These are phyloP conservation scores for Drosophila sulfurigaster DNA, from an alignment of 1,140 invertebrate genomes.

Conservation along the genomic window DNA sequence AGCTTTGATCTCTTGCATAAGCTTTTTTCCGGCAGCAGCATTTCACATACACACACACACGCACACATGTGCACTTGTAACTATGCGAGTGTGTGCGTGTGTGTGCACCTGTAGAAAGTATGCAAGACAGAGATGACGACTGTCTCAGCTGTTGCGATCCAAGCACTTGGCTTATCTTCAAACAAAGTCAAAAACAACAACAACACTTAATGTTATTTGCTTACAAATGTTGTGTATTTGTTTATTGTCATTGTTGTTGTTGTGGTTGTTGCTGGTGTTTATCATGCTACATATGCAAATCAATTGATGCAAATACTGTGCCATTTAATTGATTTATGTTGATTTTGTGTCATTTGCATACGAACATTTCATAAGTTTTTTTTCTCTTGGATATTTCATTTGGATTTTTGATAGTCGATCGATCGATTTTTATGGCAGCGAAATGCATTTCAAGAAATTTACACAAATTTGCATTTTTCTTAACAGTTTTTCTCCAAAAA, in stretches of 20 bases:
- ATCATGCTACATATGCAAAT: conserved; percentile 63
- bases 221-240: conserved; percentile 20
- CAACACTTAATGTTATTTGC: conserved; percentile 28
- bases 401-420: neutral
- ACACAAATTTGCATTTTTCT: conserved; percentile 44
- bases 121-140: neutral
- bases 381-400: neutral
- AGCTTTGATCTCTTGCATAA: conserved; percentile 39
- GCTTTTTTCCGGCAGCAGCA: conserved; percentile 34
- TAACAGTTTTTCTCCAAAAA: conserved; percentile 20
- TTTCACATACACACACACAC: conserved; percentile 1
- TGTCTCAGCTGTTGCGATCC: conserved; percentile 4
- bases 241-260: conserved; percentile 31
- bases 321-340: conserved; percentile 74
- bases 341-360: conserved; percentile 29
- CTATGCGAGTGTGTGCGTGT: neutral
- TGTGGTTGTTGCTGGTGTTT: conserved; percentile 46
- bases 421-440: neutral
- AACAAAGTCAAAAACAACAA: conserved; percentile 17
- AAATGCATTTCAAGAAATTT: conserved; percentile 32
- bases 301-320: conserved; percentile 56
- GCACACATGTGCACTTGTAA: neutral
- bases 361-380: conserved; percentile 19
- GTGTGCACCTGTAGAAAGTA: conserved; percentile 15
- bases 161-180: conserved; percentile 8